These are phyloP conservation scores for Halictus rubicundus DNA, from an alignment of 1,140 invertebrate genomes.

Conservation along the genomic window DNA sequence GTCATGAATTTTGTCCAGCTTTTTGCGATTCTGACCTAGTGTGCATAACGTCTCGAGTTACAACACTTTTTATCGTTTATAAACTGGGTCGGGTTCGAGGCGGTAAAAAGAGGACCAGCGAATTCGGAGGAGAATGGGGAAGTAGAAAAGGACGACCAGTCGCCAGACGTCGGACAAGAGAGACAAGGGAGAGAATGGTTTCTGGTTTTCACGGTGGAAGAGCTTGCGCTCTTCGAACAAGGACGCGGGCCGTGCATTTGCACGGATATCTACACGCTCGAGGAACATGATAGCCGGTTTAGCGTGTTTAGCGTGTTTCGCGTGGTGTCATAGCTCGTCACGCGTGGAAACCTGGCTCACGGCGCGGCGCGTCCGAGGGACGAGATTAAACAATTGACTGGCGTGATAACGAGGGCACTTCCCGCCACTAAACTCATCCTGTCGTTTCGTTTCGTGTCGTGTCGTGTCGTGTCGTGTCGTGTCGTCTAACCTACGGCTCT, in stretches of 20 bases:
- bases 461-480: neutral
- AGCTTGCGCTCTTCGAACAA: constrained; percentile 3
- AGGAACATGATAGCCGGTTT: constrained; percentile 60
- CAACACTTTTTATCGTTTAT: no score
- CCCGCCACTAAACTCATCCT: constrained; percentile 73
- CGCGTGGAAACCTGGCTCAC: constrained; percentile 19
- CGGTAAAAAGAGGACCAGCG: no score
- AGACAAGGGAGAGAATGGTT: neutral
- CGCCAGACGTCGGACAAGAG: neutral
- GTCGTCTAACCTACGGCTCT: constrained; percentile 48
- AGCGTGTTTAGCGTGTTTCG: constrained; percentile 60
- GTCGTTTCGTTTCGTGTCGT: constrained; percentile 34
- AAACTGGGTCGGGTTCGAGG: no score
- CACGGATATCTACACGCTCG: constrained; percentile 42
- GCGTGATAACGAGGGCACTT: constrained; percentile 75
- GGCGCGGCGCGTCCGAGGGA: constrained; percentile 25
- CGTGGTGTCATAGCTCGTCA: constrained; percentile 55
- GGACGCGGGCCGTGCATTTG: constrained; percentile 18
- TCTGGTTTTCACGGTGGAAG: neutral
- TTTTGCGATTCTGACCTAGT: no score
- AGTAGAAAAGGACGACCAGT: no score
- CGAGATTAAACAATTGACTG: constrained; percentile 74
- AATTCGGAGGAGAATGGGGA: neutral
- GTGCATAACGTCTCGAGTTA: no score
- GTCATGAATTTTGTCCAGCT: no score